Conservation (phyloP, 2,113 vertebrate genomes). For the Python bivittatus region DNA sequence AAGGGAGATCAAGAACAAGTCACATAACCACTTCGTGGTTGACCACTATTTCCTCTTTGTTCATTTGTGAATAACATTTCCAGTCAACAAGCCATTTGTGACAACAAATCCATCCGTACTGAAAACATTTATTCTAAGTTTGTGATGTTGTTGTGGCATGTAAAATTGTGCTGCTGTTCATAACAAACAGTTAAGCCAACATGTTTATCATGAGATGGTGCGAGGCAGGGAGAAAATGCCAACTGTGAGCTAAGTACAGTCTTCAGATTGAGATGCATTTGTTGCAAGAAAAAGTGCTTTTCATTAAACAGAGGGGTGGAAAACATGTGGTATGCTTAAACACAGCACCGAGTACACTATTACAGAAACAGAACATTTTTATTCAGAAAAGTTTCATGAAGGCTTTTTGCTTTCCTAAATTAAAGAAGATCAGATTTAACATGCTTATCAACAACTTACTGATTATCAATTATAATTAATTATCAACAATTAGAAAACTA, state of each 20-base stretch:
- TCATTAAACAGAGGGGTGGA: background rate
- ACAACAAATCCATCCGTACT: background rate
- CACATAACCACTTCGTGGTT: background rate
- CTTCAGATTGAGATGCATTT: background rate
- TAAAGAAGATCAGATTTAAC: background rate
- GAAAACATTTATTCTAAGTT: background rate
- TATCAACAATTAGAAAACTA: background rate
- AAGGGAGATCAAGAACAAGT: background rate
- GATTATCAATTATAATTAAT: background rate
- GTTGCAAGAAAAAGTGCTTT: background rate
- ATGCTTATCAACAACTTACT: background rate
- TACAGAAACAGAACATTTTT: background rate
- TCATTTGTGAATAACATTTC: background rate
- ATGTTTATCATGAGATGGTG: background rate
- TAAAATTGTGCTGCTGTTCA: background rate
- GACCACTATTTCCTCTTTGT: slow-evolving; percentile 16
- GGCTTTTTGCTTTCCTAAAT: background rate
- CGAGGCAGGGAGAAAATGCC: background rate
- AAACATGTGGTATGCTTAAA: background rate
- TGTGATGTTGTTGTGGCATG: background rate
- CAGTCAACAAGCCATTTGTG: background rate
- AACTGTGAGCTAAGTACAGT: background rate
- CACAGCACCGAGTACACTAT: background rate
- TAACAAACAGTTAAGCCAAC: background rate
- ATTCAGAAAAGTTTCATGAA: background rate